These are phyloP conservation scores for Seriola rivoliana DNA, from an alignment of 2,113 vertebrate species.

Conservation along the genomic window DNA sequence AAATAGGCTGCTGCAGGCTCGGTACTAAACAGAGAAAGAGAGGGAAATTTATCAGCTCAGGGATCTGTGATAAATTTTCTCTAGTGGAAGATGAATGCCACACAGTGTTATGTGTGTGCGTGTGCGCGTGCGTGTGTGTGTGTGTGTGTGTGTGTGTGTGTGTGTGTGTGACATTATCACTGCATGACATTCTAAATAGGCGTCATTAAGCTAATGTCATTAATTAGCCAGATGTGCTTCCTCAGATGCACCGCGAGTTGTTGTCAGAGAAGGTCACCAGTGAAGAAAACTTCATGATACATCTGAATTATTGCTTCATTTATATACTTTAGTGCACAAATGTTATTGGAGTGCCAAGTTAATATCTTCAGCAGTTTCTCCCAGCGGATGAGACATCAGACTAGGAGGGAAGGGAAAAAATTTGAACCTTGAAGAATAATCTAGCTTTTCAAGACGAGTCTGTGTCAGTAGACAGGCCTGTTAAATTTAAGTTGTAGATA, in stretches of 20 bases:
- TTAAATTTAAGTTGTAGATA: not conserved
- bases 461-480: not conserved
- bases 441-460: not conserved
- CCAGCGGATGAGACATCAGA: slow-evolving; percentile 11
- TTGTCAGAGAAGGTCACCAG: slow-evolving; percentile 72
- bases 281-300: slow-evolving; percentile 58
- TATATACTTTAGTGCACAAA: slow-evolving; percentile 45
- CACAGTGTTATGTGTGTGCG: slow-evolving; percentile 35
- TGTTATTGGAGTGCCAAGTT: slow-evolving; percentile 36
- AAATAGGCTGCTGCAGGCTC: slow-evolving; percentile 54
- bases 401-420: not conserved
- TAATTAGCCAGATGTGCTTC: slow-evolving; percentile 80
- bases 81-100: slow-evolving; percentile 50
- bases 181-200: slow-evolving; percentile 77
- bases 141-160: slow-evolving; percentile 17
- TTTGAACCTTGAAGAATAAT: not conserved
- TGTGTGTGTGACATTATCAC: slow-evolving; percentile 65
- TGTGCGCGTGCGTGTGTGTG: slow-evolving; percentile 30
- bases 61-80: slow-evolving; percentile 71
- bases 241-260: slow-evolving; percentile 52
- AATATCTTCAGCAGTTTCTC: slow-evolving; percentile 1
- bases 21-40: slow-evolving; percentile 20
- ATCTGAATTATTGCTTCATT: slow-evolving; percentile 57
- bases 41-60: slow-evolving; percentile 56
- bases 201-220: slow-evolving; percentile 82